Evolutionary conservation across 2,888 invertebrate genomes (phyloP).

Genomic region (Orchestes rusci): DNA sequence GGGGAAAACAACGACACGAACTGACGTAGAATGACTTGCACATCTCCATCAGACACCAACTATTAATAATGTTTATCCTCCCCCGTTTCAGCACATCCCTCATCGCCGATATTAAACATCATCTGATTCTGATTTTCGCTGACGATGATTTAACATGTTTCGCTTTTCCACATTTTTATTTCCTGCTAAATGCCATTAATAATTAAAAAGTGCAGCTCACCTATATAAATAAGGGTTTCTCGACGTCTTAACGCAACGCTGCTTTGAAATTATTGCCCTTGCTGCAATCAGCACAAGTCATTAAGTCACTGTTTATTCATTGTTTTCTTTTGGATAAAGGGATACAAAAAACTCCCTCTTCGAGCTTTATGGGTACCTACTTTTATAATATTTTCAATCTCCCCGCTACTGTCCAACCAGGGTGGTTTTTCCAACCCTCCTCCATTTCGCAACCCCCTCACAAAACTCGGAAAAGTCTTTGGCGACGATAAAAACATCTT

Average conservation of each 20-base stretch:
- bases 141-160: too few species aligned
- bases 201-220: constrained; percentile 24
- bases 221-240: constrained; percentile 33
- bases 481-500: constrained; percentile 46
- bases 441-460: constrained; percentile 32
- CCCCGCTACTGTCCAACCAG: too few species aligned
- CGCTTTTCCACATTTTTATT: too few species aligned
- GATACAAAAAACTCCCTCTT: too few species aligned
- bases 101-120: constrained; percentile 34
- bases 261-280: constrained; percentile 41
- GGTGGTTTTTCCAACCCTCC: constrained; percentile 16
- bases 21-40: constrained; percentile 45
- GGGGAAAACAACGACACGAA: constrained; percentile 40
- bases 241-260: constrained; percentile 41
- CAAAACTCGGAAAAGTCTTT: constrained; percentile 40
- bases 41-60: constrained; percentile 43
- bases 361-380: too few species aligned
- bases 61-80: constrained; percentile 46
- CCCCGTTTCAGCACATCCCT: constrained; percentile 36
- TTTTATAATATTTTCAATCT: too few species aligned
- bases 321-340: too few species aligned
- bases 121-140: constrained; percentile 20
- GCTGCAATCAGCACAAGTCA: constrained; percentile 44
- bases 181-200: constrained; percentile 20
- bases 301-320: constrained; percentile 45